Evolutionary conservation across 1,140 invertebrate species (phyloP).

Genomic region (Rhyzopertha dominica): DNA sequence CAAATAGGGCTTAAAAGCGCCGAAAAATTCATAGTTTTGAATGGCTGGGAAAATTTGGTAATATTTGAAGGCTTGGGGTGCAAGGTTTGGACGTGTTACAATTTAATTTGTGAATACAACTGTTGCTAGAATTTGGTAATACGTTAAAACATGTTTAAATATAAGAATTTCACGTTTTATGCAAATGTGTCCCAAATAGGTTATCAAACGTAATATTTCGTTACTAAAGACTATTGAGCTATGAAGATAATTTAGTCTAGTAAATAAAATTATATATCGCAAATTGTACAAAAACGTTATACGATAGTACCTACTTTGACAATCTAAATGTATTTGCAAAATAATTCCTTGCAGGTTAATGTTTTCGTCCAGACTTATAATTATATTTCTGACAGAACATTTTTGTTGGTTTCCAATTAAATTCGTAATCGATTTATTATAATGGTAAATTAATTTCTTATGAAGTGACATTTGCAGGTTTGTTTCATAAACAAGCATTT

Average conservation of each 20-base stretch:
- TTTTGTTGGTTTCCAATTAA: not conserved
- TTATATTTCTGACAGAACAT: not conserved
- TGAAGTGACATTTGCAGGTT: conserved; percentile 7
- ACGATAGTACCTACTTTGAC: not conserved
- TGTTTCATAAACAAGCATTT: conserved; percentile 1
- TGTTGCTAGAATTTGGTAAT: too few species aligned
- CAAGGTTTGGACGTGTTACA: too few species aligned
- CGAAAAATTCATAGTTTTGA: too few species aligned
- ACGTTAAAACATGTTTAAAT: too few species aligned
- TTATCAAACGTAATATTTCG: too few species aligned
- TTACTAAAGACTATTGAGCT: too few species aligned
- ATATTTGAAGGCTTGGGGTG: too few species aligned
- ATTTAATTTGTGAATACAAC: too few species aligned
- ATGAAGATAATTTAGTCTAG: not conserved
- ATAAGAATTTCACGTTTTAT: too few species aligned
- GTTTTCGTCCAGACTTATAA: not conserved
- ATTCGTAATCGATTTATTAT: conserved; percentile 1
- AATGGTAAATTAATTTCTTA: not conserved
- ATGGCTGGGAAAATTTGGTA: too few species aligned
- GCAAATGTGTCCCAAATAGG: too few species aligned
- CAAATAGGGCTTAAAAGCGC: too few species aligned
- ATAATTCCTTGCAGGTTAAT: not conserved
- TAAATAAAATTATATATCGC: not conserved
- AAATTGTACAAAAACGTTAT: conserved; percentile 1
- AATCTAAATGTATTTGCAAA: conserved; percentile 4